Conservation (phyloP, 1,140 invertebrate species). For the Ceratosolen fusciceps region DNA sequence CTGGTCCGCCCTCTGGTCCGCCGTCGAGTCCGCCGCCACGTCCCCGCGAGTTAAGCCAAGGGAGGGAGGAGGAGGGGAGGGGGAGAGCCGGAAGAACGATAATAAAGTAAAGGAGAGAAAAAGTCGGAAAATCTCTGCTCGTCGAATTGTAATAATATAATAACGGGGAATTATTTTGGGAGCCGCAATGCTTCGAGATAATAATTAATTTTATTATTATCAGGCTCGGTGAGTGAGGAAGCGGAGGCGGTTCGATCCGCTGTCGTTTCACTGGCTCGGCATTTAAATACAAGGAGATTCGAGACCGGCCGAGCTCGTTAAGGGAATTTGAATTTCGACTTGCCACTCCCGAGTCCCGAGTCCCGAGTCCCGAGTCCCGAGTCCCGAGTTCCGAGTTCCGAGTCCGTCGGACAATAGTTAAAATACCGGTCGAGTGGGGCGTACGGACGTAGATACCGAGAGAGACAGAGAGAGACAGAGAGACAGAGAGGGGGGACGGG, state of each 20-base stretch:
- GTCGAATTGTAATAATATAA: too few species aligned
- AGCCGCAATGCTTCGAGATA: background rate
- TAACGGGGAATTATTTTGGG: too few species aligned
- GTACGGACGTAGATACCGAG: too few species aligned
- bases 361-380: too few species aligned
- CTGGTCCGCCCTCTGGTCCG: background rate
- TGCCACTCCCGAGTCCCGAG: too few species aligned
- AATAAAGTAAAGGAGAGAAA: too few species aligned
- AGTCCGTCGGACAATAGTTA: slow-evolving; percentile 39
- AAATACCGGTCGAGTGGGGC: slow-evolving; percentile 38
- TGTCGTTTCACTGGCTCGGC: slow-evolving; percentile 1
- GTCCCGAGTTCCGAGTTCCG: background rate
- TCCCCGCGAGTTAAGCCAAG: background rate
- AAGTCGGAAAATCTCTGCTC: background rate
- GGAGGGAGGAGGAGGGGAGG: slow-evolving; percentile 4
- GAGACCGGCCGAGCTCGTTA: slow-evolving; percentile 40
- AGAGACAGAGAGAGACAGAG: too few species aligned
- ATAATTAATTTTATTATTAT: slow-evolving; percentile 20
- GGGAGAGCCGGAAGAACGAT: background rate
- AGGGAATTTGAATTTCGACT: slow-evolving; percentile 42
- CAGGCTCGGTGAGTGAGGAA: slow-evolving; percentile 14
- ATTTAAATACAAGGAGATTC: slow-evolving; percentile 42
- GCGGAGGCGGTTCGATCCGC: background rate
- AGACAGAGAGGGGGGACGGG: too few species aligned
- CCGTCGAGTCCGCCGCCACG: background rate